These are phyloP conservation scores for Cephus sareptanus DNA, from an alignment of 2,888 invertebrate species.

Conservation along the genomic window DNA sequence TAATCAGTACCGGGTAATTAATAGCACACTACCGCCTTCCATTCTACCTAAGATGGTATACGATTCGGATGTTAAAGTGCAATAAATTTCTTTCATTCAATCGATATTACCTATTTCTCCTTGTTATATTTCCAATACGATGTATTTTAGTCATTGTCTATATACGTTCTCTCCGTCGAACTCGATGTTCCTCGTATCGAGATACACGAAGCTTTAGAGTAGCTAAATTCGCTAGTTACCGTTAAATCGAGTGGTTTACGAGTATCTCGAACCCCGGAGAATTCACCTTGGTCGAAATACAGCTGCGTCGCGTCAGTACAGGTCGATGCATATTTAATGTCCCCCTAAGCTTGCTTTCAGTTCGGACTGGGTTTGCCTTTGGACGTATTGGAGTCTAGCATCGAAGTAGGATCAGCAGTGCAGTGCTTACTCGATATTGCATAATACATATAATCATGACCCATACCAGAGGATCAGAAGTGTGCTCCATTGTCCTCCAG, in stretches of 20 bases:
- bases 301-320: not conserved
- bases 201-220: not conserved
- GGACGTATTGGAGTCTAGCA: not conserved
- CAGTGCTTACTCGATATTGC: not conserved
- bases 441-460: not conserved
- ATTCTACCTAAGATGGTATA: not conserved
- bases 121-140: not conserved
- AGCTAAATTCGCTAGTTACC: not conserved
- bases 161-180: not conserved
- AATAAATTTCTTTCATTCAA: not conserved
- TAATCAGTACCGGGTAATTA: not conserved
- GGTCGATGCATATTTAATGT: not conserved
- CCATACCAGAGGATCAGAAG: constrained; percentile 15
- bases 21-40: not conserved
- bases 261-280: not conserved
- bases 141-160: not conserved
- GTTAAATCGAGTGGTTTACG: not conserved
- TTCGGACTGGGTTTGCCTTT: not conserved
- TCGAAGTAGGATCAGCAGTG: not conserved
- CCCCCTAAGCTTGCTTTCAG: not conserved
- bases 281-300: not conserved
- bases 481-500: constrained; percentile 9
- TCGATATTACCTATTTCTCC: not conserved
- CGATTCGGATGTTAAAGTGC: not conserved
- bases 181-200: not conserved